These are phyloP conservation scores for Drosophila birchii DNA, from an alignment of 2,888 invertebrate species.

Conservation along the genomic window DNA sequence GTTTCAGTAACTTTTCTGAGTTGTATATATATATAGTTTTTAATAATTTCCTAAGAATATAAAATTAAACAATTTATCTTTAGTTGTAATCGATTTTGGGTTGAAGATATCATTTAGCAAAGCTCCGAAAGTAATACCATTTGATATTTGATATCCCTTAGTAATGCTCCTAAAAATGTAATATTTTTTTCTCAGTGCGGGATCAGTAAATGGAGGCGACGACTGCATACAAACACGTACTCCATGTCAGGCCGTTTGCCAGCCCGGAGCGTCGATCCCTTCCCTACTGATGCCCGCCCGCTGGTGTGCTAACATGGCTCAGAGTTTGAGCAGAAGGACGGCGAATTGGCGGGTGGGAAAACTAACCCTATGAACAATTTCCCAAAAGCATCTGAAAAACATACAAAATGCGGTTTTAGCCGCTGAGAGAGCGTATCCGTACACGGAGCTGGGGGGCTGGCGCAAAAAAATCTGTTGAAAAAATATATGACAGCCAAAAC, in stretches of 20 bases:
- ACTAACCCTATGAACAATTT: slow-evolving; percentile 75
- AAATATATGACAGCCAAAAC: slow-evolving; percentile 72
- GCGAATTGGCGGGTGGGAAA: slow-evolving; percentile 43
- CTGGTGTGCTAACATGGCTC: slow-evolving; percentile 45
- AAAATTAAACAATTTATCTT: background rate
- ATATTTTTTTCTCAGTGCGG: slow-evolving; percentile 1
- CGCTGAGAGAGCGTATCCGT: slow-evolving; percentile 62
- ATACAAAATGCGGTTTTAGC: slow-evolving; percentile 76
- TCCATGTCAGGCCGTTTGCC: slow-evolving; percentile 67
- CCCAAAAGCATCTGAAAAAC: slow-evolving; percentile 69
- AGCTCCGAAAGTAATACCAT: no score
- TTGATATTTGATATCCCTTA: background rate
- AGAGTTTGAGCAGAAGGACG: slow-evolving; percentile 20
- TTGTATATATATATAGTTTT: background rate
- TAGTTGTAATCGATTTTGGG: background rate
- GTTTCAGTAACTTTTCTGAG: no score
- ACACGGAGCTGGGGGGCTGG: slow-evolving; percentile 5
- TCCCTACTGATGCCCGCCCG: slow-evolving; percentile 9
- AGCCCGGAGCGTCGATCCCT: slow-evolving; percentile 26
- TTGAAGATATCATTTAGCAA: no score
- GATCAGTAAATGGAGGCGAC: slow-evolving; percentile 41
- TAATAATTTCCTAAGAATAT: background rate
- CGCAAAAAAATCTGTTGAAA: slow-evolving; percentile 57
- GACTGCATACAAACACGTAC: slow-evolving; percentile 70
- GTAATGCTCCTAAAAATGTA: rapidly evolving